Base-by-base conservation (phyloP, 1,140 invertebrate genomes). In the Nephila pilipes region DNA sequence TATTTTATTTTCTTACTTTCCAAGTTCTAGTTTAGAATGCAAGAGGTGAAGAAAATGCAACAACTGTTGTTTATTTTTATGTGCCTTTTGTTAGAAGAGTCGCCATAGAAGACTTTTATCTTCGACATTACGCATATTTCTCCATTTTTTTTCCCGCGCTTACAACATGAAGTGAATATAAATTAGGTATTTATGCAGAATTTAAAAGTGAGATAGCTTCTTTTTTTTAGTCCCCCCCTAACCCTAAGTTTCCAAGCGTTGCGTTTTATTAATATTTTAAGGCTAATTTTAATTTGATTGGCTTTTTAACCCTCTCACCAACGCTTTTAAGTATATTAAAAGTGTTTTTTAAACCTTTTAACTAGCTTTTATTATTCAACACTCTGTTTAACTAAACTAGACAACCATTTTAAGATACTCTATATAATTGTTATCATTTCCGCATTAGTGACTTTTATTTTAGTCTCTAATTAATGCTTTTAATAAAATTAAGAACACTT, bases 51-150 rank as follows among this genome's bases (percentile, higher is more conserved):
- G 80, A 55, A 57, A 90, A 80, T n/a, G 69, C 69, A 90, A 90
- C 88, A 90, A 90, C 65, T 38, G 88, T 80, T 80, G 65, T 80
- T 90, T 80, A 90, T 80, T 90, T 88, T 90, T 90, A 88, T 88
- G 63, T 58, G 38, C 46, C 87, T 75, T 75, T 75, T 36, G 65
- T 75, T 32, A 75, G 25, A 75, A 29, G 65, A 75, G 65, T 75
- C 65, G 25, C 22, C 65, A n/a, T 58, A 69, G 16, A 54, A 58
- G 65, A 80, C 88, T 80, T 90, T 90, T 58, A 90, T 90, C 88
- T 90, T 10, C 65, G 75, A 88, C 87, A 69, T 88, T 88, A 55
- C 63, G 87, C 87, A 88, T 75, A 90, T 80, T 90, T 80, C 65
- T 36, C n/a, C 32, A 20, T 80, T 80, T 87, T 38, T 63, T 12